Percentiles rank a stretch among this genome's conserved stretches.
Evolutionary conservation across 2,888 invertebrate species (phyloP).

Genomic region (Agrilus mali): DNA sequence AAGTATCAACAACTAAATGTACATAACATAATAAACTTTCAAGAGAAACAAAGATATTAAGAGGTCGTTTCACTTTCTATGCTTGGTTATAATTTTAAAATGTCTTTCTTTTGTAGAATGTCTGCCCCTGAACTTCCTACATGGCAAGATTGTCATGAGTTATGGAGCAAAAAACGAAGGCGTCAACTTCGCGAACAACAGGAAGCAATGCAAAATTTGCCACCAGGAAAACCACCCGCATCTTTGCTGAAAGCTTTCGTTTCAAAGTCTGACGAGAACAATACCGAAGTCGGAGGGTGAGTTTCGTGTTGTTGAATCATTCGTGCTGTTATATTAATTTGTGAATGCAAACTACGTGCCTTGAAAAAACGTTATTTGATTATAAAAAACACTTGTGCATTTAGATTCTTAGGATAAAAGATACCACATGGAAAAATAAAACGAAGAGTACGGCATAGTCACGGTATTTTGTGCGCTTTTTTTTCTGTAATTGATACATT

Average conservation of each 20-base stretch:
- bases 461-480: too few relatives aligned
- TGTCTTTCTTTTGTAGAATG: conserved; percentile 47
- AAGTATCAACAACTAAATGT: conserved; percentile 33
- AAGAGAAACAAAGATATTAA: not conserved
- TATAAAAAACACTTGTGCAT: too few relatives aligned
- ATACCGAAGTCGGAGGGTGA: conserved; percentile 44
- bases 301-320: conserved; percentile 19
- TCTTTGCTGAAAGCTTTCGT: conserved; percentile 18
- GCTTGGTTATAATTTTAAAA: conserved; percentile 2
- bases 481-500: too few relatives aligned
- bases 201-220: conserved; percentile 36
- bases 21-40: not conserved
- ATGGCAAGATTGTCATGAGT: conserved; percentile 98
- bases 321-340: not conserved
- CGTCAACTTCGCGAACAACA: conserved; percentile 69
- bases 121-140: conserved; percentile 75
- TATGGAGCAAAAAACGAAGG: conserved; percentile 96
- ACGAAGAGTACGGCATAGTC: too few relatives aligned
- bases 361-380: too few relatives aligned
- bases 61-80: not conserved
- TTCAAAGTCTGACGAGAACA: conserved; percentile 32
- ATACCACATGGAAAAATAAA: too few relatives aligned
- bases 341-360: too few relatives aligned
- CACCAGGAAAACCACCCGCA: conserved; percentile 32
- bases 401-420: too few relatives aligned